Evolutionary conservation across 1,140 invertebrate genomes (phyloP).

Genomic region (Drosophila takahashii): DNA sequence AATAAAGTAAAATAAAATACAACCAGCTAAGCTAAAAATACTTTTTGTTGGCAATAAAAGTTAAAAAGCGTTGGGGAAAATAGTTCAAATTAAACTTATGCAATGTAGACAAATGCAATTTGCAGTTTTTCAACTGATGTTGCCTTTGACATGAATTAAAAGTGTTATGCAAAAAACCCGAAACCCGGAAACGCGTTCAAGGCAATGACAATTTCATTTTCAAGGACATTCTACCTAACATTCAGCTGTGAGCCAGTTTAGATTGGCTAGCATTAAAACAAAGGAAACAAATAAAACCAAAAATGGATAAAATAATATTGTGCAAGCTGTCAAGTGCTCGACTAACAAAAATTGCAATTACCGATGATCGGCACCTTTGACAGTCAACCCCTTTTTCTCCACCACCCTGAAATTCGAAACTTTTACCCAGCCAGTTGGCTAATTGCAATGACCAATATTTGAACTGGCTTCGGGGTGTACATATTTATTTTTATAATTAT

Average conservation of each 20-base stretch:
- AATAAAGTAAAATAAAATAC: background rate
- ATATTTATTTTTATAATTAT: conserved; percentile 63
- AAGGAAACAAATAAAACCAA: conserved; percentile 2
- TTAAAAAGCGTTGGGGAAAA: conserved; percentile 20
- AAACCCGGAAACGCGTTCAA: conserved; percentile 48
- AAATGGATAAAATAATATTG: conserved; percentile 9
- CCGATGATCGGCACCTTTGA: conserved; percentile 1
- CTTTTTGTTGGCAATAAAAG: background rate
- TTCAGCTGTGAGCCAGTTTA: background rate
- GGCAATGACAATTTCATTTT: background rate
- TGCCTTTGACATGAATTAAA: conserved; percentile 74
- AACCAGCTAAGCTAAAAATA: background rate
- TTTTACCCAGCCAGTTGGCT: conserved; percentile 46
- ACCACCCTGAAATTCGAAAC: conserved; percentile 56
- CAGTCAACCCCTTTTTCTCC: conserved; percentile 3
- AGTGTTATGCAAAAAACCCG: conserved; percentile 67
- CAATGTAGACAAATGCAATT: conserved; percentile 35
- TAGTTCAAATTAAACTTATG: conserved; percentile 55
- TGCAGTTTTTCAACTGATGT: conserved; percentile 13
- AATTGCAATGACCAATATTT: conserved; percentile 79
- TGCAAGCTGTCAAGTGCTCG: background rate
- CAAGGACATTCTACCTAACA: conserved; percentile 15
- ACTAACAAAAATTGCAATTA: conserved; percentile 15
- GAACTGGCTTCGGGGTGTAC: conserved; percentile 40
- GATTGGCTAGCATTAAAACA: background rate